Evolutionary conservation across 2,888 invertebrate genomes (phyloP), one percentile per base, ranked within the genome.

Genomic region (Parnassius glacialis): DNA sequence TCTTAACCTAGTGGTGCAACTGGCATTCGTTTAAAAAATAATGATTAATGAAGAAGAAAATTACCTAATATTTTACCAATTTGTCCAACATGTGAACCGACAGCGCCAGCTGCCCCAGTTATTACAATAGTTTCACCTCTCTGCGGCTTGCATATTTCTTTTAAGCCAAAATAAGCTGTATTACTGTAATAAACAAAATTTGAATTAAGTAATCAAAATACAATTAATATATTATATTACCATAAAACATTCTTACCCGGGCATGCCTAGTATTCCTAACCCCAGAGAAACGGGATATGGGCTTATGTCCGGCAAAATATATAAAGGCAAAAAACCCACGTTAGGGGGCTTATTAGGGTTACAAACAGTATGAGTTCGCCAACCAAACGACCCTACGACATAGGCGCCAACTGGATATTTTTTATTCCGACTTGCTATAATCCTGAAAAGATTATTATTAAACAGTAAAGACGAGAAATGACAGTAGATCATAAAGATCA

Each of bases 81-180:
- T 88, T 96, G 96, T 2, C 96, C 96, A 41, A 95, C 96, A 56
- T 94, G 92, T 64, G 93, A 94, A 9, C 96, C 96, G 12, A 96
- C 96, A 47, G 96, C 96, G 16, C 96, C 96, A 25, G 95, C 96
- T 12, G 96, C 96, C 7, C 94, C 94, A 42, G 93, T 94, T 1
- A 96, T 93, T 1, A 95, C 94, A 12, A 96, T 92, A 0, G 94
- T 94, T 81, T 96, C 96, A 10, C 95, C 95, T 5, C 92, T 70
- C 82, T 95, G 94, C 2, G 96, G 95, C 64, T 93, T 80, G 67
- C 95, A 95, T 64, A 95, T 84, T 69, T 96, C 94, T 66, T 94
- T 80, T 11, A 96, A 84, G 1, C 96, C 96, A 83, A 96, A 95
- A 74, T 95, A 95, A 0, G 96, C 95, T 2, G 96, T 95, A 70